Percentiles rank a stretch among this genome's conserved stretches.
These are phyloP conservation scores for Onthophagus sagittarius DNA, from an alignment of 2,888 invertebrate species.

Conservation along the genomic window DNA sequence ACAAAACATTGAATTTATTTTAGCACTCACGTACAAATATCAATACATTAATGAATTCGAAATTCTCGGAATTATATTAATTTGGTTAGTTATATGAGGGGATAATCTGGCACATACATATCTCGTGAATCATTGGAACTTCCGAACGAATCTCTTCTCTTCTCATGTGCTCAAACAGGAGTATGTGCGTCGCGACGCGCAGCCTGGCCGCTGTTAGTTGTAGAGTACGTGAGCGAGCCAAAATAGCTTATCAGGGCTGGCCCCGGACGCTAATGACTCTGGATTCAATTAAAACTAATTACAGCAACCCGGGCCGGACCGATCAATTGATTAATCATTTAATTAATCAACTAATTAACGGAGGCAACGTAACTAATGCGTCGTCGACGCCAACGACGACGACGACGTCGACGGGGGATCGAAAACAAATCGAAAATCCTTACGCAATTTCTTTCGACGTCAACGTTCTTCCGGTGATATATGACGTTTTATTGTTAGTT, in stretches of 20 bases:
- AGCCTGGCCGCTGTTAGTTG: not conserved
- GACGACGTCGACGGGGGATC: conserved; percentile 29
- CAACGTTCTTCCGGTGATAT: not conserved
- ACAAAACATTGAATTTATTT: not conserved
- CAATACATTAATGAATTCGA: conserved; percentile 16
- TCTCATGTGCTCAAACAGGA: not conserved
- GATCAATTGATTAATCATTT: conserved; percentile 51
- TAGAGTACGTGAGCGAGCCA: conserved; percentile 20
- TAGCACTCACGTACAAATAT: not conserved
- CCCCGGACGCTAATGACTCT: conserved; percentile 56
- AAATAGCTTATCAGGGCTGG: conserved; percentile 56
- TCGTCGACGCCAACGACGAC: conserved; percentile 37
- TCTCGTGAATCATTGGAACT: not conserved
- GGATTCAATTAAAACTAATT: conserved; percentile 64
- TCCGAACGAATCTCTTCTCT: not conserved
- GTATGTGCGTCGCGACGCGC: not conserved
- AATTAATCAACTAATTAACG: conserved; percentile 50
- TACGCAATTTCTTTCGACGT: not conserved
- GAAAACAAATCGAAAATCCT: conserved; percentile 41
- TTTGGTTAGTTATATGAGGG: conserved; percentile 36
- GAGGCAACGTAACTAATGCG: conserved; percentile 45
- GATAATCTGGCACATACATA: conserved; percentile 5
- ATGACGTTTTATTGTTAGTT: not conserved
- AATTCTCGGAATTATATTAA: conserved; percentile 31
- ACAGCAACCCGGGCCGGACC: conserved; percentile 45